phyloP scores from a whole-genome alignment of 2,797 vertebrate species.

The Gambelia wislizenii region DNA sequence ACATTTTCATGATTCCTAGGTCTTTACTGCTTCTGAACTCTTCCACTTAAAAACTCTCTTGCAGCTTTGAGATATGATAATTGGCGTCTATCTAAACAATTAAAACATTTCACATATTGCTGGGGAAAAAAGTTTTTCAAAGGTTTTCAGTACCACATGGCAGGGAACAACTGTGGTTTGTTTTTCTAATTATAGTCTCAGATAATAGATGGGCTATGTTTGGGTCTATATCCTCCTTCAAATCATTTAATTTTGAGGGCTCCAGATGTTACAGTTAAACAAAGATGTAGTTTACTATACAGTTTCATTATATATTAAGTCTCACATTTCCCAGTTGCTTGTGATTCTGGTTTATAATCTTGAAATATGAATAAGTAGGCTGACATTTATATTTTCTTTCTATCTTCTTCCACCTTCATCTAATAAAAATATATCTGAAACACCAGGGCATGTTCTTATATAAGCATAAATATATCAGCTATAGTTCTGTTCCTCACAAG shows the following conservation, averaged over 20 bases:
- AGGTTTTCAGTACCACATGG: background rate
- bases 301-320: background rate
- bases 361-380: background rate
- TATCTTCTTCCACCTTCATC: background rate
- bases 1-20: background rate
- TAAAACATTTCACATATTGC: background rate
- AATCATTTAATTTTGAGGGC: background rate
- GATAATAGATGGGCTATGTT: background rate
- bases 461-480: background rate
- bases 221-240: background rate
- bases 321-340: background rate
- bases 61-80: background rate
- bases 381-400: background rate
- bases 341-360: background rate
- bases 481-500: background rate
- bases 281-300: background rate
- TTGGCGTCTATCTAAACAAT: background rate
- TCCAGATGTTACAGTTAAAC: background rate
- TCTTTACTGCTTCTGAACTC: background rate
- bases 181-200: constrained; percentile 32
- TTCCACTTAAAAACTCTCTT: background rate
- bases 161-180: background rate
- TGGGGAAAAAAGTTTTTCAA: background rate
- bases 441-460: background rate
- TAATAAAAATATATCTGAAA: background rate